A percentile compares a stretch with the other conserved stretches of the same genome.
Conservation (phyloP, 92 coral and sea anemone species). For the Siderastrea siderea region DNA sequence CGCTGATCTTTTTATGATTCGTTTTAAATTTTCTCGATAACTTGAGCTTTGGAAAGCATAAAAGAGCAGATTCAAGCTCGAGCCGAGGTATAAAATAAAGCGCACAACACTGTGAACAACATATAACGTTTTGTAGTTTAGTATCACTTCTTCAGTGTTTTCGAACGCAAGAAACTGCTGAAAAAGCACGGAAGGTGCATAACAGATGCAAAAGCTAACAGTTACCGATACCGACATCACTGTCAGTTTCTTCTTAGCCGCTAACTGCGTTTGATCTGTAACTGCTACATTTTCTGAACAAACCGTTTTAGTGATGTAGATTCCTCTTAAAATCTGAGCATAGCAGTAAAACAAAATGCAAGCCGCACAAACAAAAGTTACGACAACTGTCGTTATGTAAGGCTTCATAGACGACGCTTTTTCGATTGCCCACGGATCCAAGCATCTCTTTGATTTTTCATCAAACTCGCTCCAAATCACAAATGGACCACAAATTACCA, state of each 20-base stretch:
- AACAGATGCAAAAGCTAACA: constrained; percentile 6
- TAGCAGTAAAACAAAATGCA: background rate
- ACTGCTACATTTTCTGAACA: background rate
- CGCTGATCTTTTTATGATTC: background rate
- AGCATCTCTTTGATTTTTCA: background rate
- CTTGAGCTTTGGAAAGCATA: constrained; percentile 16
- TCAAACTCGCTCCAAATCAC: constrained; percentile 3
- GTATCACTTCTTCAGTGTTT: background rate
- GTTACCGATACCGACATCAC: background rate
- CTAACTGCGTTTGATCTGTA: background rate
- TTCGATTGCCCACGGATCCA: background rate
- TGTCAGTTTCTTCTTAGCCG: constrained; percentile 5
- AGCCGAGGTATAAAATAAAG: constrained; percentile 1
- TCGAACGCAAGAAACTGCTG: background rate
- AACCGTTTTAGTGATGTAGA: constrained; percentile 9
- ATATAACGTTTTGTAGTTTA: constrained; percentile 1
- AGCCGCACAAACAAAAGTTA: background rate
- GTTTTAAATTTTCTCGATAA: constrained; percentile 11
- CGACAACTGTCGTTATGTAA: background rate
- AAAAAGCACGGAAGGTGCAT: background rate
- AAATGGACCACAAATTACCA: background rate
- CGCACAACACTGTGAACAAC: background rate
- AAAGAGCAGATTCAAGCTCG: background rate
- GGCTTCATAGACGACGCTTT: background rate
- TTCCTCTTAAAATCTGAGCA: constrained; percentile 19